Base-by-base conservation (phyloP, 1,140 invertebrate genomes). In the Zaprionus camerounensis region DNA sequence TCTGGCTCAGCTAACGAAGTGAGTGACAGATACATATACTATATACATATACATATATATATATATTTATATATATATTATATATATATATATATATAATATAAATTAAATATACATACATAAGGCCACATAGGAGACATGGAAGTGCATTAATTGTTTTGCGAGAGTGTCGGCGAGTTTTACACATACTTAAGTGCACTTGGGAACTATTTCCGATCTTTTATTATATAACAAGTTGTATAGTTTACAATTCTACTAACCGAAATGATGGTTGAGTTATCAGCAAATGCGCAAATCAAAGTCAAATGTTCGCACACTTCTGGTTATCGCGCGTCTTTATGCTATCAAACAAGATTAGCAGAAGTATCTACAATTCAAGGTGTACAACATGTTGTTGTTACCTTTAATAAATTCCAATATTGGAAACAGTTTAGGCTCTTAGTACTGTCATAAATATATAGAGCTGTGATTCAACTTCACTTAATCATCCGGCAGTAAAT, bases 1-100 rank as follows among this genome's bases (percentile, higher is more conserved):
- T 62, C 78, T 92, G 71, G 91, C 91, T 17, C 91, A 92, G 64
- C 73, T 92, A 38, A 92, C 91, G 62, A 92, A 83, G 91, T 92
- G 69, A 72, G 88, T 88, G 49, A 9, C 57, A 22, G 20, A 64
- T 1, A n/a, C n/a, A 28, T 17, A n/a, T 6, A 26, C 2, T 22
- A 22, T 22, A 22, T 31, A 64, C 2, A 28, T 17, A 15, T 6
- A 17, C 1, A 65, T 38, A 28, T 24, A 0, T 17, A 17, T 26
- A 26, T 9, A n/a, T 3, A 26, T 11, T n/a, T n/a, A 17, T 2
- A 65, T 38, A 28, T 24, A 0, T 17, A 17, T 1, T 26, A 26
- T 9, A n/a, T 3, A 26, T 11, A 65, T 38, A 31, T 28, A 2
- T n/a, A 17, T 0, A 28, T 31, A 31, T 0, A 9, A 1, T 28